Evolutionary conservation across 2,888 invertebrate genomes (phyloP), one percentile per base, ranked within the genome.

Genomic region (Epistrophe grossulariae): DNA sequence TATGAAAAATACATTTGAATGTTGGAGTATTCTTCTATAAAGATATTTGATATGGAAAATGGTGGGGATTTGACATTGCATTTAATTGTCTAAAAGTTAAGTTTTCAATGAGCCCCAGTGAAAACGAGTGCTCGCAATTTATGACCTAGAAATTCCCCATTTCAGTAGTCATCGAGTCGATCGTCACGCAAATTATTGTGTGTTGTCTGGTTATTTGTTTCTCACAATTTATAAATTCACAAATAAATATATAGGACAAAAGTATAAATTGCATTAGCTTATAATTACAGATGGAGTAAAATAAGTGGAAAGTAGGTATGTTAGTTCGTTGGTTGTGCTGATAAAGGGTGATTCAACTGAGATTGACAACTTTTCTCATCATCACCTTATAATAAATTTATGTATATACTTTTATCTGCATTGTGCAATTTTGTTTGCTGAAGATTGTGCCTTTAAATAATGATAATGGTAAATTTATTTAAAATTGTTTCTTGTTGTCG

Each of bases 91-190:
- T 84, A 66, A 76, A 76, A 80, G 64, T 76, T 84, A 76, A 80
- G 64, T 76, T 84, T 80, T 66, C 66, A 64, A 80, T 79, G 57
- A 55, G 70, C 45, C n/a, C n/a, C 62, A 43, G 24, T 62, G 40
- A 40, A 62, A 62, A 9, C 15, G 15, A 62, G 24, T 62, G 24
- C 62, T 60, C 60, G 35, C 38, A 38, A 52, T 43, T 64, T 80
- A 74, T 84, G 84, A 81, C 84, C 84, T 81, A 81, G 77, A 84
- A 84, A 84, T 84, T 84, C 81, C 84, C 68, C 68, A 73, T 73
- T 80, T 81, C 80, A 77, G 55, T 77, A 84, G 81, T 79, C 84
- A 84, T 76, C 79, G 62, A 13, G 28, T 48, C 31, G 45, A 13
- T 66, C 28, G 45, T 24, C 19, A 35, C 17, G 43, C 31, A 31